phyloP scores from a whole-genome alignment of 2,113 vertebrate species.

The Tachysurus vachellii region DNA sequence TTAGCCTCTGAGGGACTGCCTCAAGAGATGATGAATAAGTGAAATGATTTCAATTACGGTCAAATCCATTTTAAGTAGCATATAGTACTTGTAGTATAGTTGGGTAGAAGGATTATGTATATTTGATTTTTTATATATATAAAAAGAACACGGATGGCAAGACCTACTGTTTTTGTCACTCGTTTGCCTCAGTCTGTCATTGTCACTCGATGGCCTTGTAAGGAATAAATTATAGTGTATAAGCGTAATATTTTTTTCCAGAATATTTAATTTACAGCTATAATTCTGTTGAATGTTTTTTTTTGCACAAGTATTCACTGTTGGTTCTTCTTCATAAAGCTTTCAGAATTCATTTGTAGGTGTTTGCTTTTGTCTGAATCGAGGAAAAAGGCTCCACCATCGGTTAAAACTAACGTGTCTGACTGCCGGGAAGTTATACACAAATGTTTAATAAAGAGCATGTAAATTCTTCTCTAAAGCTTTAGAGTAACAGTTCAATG shows the following conservation, averaged over 20 bases:
- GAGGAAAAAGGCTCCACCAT: neutral
- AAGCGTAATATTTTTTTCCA: neutral
- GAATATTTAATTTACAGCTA: neutral
- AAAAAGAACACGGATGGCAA: neutral
- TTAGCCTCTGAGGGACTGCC: neutral
- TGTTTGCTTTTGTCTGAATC: neutral
- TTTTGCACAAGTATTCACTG: neutral
- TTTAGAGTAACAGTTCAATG: neutral
- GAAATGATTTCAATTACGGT: neutral
- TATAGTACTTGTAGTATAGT: neutral
- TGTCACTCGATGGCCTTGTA: slow-evolving; percentile 17
- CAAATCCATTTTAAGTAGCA: neutral
- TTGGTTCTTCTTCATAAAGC: neutral
- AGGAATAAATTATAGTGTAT: slow-evolving; percentile 7
- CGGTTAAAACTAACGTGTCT: slow-evolving; percentile 23
- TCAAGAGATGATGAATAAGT: neutral
- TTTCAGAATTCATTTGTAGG: neutral
- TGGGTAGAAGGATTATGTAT: neutral
- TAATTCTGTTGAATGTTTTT: neutral
- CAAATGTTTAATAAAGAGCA: slow-evolving; percentile 30
- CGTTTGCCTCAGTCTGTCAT: slow-evolving; percentile 7
- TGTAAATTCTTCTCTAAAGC: slow-evolving; percentile 15
- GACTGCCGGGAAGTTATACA: slow-evolving; percentile 51
- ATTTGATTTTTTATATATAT: neutral
- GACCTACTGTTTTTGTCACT: slow-evolving; percentile 11